These are phyloP conservation scores for Australoheros facetus DNA, from an alignment of 2,797 vertebrate species.

Conservation along the genomic window DNA sequence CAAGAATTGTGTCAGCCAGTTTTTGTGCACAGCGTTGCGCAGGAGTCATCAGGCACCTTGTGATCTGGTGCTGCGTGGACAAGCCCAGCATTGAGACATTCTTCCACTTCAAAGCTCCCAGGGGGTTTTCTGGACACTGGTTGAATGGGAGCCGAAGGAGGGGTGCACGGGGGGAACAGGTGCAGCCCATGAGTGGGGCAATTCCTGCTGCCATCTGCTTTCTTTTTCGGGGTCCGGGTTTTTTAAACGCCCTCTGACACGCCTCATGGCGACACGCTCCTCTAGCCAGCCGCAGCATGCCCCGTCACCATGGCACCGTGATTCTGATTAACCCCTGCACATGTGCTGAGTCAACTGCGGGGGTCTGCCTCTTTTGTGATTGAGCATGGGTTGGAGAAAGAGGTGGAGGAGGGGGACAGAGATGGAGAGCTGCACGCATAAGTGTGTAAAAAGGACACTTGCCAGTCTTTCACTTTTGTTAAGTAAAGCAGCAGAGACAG, in stretches of 20 bases:
- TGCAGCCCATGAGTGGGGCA: slow-evolving; percentile 77
- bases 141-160: slow-evolving; percentile 73
- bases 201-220: slow-evolving; percentile 83
- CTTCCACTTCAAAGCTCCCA: slow-evolving; percentile 80
- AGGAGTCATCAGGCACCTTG: slow-evolving; percentile 65
- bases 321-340: slow-evolving; percentile 80
- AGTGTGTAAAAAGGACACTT: slow-evolving; percentile 76
- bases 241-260: slow-evolving; percentile 75
- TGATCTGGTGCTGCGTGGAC: slow-evolving; percentile 65
- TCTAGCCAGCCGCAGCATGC: slow-evolving; percentile 52
- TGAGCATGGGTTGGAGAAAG: slow-evolving; percentile 43
- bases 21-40: slow-evolving; percentile 37
- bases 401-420: slow-evolving; percentile 41
- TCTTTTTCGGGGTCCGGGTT: slow-evolving; percentile 66
- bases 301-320: slow-evolving; percentile 78
- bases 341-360: slow-evolving; percentile 81
- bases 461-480: slow-evolving; percentile 71
- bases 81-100: slow-evolving; percentile 77
- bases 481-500: slow-evolving; percentile 57
- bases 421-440: slow-evolving; percentile 61
- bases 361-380: slow-evolving; percentile 78
- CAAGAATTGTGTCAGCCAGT: slow-evolving; percentile 37
- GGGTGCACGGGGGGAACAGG: slow-evolving; percentile 75
- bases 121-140: slow-evolving; percentile 75
- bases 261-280: slow-evolving; percentile 76